phyloP scores from a whole-genome alignment of 2,888 invertebrate genomes.

The Cerastis leucographa region DNA sequence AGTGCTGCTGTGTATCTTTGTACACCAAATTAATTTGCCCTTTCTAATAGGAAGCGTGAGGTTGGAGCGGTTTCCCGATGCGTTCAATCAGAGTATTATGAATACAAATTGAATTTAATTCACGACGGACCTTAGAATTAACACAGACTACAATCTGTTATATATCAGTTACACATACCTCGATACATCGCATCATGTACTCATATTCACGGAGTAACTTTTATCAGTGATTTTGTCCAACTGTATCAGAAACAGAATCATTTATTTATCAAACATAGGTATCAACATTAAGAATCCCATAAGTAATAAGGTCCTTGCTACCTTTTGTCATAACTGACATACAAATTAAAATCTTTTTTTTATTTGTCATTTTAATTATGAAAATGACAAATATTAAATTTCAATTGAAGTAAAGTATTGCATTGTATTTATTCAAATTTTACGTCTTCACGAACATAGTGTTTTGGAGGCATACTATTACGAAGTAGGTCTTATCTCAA shows the following conservation, averaged over 20 bases:
- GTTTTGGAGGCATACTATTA: background rate
- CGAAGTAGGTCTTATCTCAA: background rate
- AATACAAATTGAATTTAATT: conserved; percentile 48
- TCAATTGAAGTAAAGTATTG: too few relatives aligned
- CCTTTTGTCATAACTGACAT: too few relatives aligned
- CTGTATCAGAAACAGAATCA: too few relatives aligned
- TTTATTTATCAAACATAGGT: too few relatives aligned
- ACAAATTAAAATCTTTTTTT: too few relatives aligned
- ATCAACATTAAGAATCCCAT: too few relatives aligned
- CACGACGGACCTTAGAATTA: conserved; percentile 26
- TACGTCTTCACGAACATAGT: background rate
- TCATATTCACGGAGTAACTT: background rate
- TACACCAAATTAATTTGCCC: conserved; percentile 33
- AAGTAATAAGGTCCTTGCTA: too few relatives aligned
- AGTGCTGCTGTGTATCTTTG: conserved; percentile 22
- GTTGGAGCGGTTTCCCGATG: conserved; percentile 24
- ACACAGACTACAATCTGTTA: conserved; percentile 7
- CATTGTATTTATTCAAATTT: background rate
- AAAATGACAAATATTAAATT: too few relatives aligned
- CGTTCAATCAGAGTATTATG: conserved; percentile 33
- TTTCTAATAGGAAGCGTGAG: conserved; percentile 37
- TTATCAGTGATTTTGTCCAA: background rate
- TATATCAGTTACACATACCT: background rate
- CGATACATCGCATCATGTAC: background rate
- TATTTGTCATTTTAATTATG: too few relatives aligned